Evolutionary conservation across 2,797 vertebrate species (phyloP), one percentile per base, ranked within the genome.

Genomic region (Heliangelus exortis): DNA sequence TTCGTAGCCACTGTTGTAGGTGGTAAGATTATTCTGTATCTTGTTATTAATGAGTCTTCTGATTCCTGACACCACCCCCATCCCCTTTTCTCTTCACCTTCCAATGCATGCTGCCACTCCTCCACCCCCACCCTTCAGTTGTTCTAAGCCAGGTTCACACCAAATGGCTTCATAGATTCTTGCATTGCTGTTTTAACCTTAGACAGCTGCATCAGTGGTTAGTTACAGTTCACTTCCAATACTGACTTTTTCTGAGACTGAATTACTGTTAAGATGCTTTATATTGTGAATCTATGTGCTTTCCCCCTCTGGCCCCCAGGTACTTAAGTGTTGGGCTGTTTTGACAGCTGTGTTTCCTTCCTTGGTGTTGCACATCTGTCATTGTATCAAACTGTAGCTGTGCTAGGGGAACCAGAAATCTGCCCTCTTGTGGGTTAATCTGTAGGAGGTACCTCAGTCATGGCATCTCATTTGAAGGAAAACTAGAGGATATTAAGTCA

Each of bases 361-460:
- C 23, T 50, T 50, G 22, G 48, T 25, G 12, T 50, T 50, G 22
- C 22, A 25, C 48, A 50, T 12, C 22, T 50, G 48, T 50, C 7
- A 4, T 16, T 50, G 26, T 53, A 23, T 59, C 8, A 23, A 84
- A 69, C 45, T 76, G 67, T 71, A 85, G n/a, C 17, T 78, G 12
- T 73, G 43, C 12, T 77, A 31, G 53, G 13, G 39, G 68, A 89
- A 55, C 13, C 41, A 62, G 67, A 75, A 63, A 41, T 83, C 53
- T 67, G 91, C 93, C 95, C 96, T 96, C 97, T 95, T 95, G 95
- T 95, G 92, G 92, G 15, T 63, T 69, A 86, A 54, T 21, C 17
- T 31, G 9, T 57, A 1, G 43, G 6, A 58, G 25, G 26, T 53
- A 48, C 23, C 6, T 87, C 23, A 28, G 31, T 88, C 43, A 6